A percentile compares a stretch with the other conserved stretches of the same genome.
Evolutionary conservation across 2,113 vertebrate genomes (phyloP).

Genomic region (Cavia porcellus): DNA sequence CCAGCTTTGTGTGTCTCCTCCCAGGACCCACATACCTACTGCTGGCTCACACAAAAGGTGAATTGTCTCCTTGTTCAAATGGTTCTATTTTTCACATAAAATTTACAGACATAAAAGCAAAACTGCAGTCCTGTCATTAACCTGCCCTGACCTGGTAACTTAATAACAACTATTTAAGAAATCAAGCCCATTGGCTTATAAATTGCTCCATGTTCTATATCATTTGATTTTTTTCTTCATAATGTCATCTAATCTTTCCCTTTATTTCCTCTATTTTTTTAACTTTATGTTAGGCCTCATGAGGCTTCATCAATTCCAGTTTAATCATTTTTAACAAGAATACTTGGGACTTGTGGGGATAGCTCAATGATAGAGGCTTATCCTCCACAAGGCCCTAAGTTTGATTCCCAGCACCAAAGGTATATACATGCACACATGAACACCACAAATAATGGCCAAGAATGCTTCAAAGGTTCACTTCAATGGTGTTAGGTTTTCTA

Average conservation of each 20-base stretch:
- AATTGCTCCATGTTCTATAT: neutral
- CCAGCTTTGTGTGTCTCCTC: too few species aligned
- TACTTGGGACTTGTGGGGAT: neutral
- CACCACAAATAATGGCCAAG: too few species aligned
- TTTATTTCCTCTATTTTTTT: slow-evolving; percentile 15
- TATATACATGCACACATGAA: neutral
- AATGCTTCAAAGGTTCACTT: neutral
- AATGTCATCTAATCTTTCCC: neutral
- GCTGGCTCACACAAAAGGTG: too few species aligned
- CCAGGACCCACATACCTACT: too few species aligned
- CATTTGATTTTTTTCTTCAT: slow-evolving; percentile 26
- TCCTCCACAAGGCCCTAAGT: neutral
- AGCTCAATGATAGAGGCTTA: neutral
- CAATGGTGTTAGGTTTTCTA: slow-evolving; percentile 40
- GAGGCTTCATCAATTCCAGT: neutral
- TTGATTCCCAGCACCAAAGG: neutral
- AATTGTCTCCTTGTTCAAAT: too few species aligned
- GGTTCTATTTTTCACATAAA: neutral
- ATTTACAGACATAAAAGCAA: neutral
- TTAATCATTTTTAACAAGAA: slow-evolving; percentile 45
- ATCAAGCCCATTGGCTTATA: neutral
- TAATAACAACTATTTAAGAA: neutral
- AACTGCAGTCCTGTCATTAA: neutral
- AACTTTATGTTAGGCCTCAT: slow-evolving; percentile 3
- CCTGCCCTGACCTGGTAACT: neutral